phyloP scores from a whole-genome alignment of 2,113 vertebrate genomes.

The Channa argus region DNA sequence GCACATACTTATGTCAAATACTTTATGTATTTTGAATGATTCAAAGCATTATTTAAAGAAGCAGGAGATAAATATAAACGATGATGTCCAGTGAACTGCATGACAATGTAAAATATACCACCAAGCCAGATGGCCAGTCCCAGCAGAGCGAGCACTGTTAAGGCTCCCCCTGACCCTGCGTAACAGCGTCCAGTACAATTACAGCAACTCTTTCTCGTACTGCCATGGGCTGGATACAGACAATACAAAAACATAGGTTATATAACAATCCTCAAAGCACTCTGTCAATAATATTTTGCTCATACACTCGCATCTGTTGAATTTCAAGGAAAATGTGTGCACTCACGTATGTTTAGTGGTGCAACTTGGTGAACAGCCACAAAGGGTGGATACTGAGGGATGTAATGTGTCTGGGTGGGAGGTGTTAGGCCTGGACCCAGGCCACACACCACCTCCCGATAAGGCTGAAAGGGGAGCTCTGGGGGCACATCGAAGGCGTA shows the following conservation, averaged over 20 bases:
- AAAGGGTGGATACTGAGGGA: slow-evolving; percentile 63
- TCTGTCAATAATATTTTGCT: not conserved
- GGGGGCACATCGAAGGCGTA: slow-evolving; percentile 55
- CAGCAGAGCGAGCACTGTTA: slow-evolving; percentile 67
- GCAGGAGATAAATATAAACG: too few species aligned
- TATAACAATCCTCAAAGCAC: not conserved
- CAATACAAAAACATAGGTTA: not conserved
- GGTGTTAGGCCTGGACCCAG: slow-evolving; percentile 25
- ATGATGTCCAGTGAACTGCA: not conserved
- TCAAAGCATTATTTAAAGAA: too few species aligned
- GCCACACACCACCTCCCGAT: slow-evolving; percentile 68
- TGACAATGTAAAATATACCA: slow-evolving; percentile 62
- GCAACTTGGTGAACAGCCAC: slow-evolving; percentile 40
- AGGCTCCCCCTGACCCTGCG: slow-evolving; percentile 35
- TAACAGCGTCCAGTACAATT: slow-evolving; percentile 37
- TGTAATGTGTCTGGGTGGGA: slow-evolving; percentile 63
- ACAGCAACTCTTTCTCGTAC: slow-evolving; percentile 50
- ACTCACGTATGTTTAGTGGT: slow-evolving; percentile 56
- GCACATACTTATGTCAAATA: too few species aligned
- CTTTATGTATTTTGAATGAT: too few species aligned
- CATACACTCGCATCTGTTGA: not conserved
- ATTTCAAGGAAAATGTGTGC: not conserved
- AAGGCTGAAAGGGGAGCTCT: slow-evolving; percentile 57
- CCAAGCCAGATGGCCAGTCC: slow-evolving; percentile 79
- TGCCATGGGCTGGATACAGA: slow-evolving; percentile 53